Evolutionary conservation across 2,113 vertebrate species (phyloP).

Genomic region (Sphyrna mokarran): DNA sequence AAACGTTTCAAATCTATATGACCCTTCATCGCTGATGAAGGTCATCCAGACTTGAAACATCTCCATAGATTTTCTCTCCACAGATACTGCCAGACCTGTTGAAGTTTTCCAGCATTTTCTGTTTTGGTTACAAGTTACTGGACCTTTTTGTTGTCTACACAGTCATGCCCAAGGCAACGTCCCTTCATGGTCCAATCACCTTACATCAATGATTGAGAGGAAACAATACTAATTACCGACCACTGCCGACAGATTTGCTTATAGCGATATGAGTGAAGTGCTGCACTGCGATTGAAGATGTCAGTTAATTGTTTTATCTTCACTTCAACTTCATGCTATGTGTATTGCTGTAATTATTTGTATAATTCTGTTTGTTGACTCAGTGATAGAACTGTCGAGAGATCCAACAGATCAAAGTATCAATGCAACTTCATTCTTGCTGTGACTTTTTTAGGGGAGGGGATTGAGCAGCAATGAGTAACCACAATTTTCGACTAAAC

Average conservation of each 20-base stretch:
- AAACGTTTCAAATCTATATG: too few species aligned
- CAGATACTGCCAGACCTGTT: too few species aligned
- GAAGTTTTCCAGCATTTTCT: too few species aligned
- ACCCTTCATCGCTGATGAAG: too few species aligned
- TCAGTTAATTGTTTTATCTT: background rate
- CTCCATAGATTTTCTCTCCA: too few species aligned
- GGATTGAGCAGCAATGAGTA: background rate
- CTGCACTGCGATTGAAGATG: background rate
- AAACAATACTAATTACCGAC: background rate
- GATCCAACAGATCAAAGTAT: background rate
- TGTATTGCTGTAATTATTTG: background rate
- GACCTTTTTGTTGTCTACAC: background rate
- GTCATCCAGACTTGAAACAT: too few species aligned
- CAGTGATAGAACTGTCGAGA: background rate
- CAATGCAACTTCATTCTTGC: background rate
- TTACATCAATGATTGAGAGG: background rate
- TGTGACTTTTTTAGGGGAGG: background rate
- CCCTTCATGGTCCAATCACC: background rate
- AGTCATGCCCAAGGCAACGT: background rate
- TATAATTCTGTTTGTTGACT: background rate
- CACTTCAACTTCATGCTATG: background rate
- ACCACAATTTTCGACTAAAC: background rate
- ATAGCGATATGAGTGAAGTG: background rate
- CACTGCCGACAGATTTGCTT: background rate
- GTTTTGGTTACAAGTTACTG: background rate